Base-by-base conservation (phyloP, 2,888 invertebrate genomes). In the Philereme vetulata region DNA sequence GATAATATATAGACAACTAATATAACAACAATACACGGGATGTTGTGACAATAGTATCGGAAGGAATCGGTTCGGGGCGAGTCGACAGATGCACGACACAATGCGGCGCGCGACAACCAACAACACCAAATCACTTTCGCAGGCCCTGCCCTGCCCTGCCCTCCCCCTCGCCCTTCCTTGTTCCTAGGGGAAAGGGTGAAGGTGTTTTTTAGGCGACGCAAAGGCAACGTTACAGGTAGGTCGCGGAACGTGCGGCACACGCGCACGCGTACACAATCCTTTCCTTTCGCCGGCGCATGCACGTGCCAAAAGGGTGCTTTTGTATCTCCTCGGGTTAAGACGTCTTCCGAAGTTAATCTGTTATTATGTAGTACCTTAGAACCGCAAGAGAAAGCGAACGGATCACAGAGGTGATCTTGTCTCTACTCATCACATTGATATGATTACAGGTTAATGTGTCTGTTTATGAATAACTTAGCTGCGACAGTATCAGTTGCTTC, bases 271-370 rank as follows among this genome's bases (percentile, higher is more conserved):
- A 3, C 9, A 5, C 32, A 42, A 55, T 45, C 54, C 51, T 50
- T 58, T 43, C 52, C 21, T 42, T 43, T 11, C 44, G 60, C 34
- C 50, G 56, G 21, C 59, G 44, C 59, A 54, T 36, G 58, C 46
- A 10, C 42, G 38, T 36, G 45, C 40, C 7, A 46, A 50, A 66
- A 56, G 71, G 69, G 66, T 63, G 60, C 51, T 21, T 21, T 48
- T 55, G 54, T 51, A 40, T 54, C 59, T 10, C 10, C 33, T 11
- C 38, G 38, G 51, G 4, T 4, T 35, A 35, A 44, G 48, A 51
- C 44, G 50, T 21, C 21, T 1, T 8, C 50, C 35, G 4, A 4
- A 48, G 44, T 44, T 10, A 44, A 60, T 51, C 32, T 44, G 48
- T 56, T 21, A 47, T 44, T 21, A 46, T 11, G 21, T 33, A 45